Conservation (phyloP, 2,113 vertebrate genomes). For the Toxostoma redivivum region DNA sequence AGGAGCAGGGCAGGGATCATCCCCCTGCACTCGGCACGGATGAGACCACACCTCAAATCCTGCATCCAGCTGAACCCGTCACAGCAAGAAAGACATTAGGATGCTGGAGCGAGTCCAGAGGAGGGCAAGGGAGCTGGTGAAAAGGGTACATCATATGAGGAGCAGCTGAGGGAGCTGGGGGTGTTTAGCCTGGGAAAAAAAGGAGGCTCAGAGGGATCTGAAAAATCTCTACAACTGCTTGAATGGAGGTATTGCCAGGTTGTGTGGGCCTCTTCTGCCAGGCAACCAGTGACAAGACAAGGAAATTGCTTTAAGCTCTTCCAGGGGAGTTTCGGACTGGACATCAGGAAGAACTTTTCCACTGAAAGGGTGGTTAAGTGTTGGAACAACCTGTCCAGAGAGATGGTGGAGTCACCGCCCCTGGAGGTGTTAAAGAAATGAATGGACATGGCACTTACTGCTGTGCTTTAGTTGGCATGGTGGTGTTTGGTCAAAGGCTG, state of each 20-base stretch:
- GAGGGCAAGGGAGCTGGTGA: background rate
- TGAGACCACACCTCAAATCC: background rate
- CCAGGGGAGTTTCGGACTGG: background rate
- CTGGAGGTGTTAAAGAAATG: background rate
- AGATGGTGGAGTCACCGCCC: background rate
- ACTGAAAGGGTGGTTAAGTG: background rate
- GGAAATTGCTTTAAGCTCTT: background rate
- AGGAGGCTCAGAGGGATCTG: background rate
- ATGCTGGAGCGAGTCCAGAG: background rate
- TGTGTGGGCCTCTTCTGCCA: background rate
- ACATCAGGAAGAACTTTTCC: background rate
- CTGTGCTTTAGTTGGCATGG: background rate
- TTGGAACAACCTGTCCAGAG: background rate
- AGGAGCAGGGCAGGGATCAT: background rate
- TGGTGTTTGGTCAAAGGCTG: background rate
- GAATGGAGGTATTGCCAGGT: background rate
- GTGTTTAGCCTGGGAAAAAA: background rate
- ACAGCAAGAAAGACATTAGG: no score
- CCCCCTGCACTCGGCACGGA: no score
- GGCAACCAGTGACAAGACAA: background rate
- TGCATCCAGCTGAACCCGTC: background rate
- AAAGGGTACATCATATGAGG: background rate
- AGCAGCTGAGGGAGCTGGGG: background rate
- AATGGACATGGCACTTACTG: accelerated
- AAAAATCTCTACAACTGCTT: background rate